These are phyloP conservation scores for Phoeniculus purpureus DNA, from an alignment of 2,797 vertebrate species.

Conservation along the genomic window DNA sequence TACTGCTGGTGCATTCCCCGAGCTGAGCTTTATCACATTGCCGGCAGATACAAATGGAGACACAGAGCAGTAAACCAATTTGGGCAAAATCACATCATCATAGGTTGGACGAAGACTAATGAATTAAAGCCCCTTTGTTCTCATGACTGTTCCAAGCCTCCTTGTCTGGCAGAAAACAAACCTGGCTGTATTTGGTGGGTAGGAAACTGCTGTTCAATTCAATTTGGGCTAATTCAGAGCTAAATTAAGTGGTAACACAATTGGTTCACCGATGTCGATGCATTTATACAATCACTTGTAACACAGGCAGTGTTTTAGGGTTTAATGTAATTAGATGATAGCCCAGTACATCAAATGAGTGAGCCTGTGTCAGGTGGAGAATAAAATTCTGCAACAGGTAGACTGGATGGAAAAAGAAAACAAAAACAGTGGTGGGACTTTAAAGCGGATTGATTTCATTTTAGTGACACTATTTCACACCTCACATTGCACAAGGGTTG, in stretches of 20 bases:
- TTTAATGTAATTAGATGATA: constrained; percentile 6
- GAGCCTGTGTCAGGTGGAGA: neutral
- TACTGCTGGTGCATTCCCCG: neutral
- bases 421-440: neutral
- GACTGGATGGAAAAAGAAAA: neutral
- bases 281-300: constrained; percentile 1
- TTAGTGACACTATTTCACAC: neutral
- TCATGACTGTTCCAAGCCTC: neutral
- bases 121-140: neutral
- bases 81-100: neutral
- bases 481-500: neutral
- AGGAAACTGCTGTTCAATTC: neutral
- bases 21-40: neutral
- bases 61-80: neutral
- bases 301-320: neutral
- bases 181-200: neutral
- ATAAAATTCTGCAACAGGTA: neutral
- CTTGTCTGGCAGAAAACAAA: neutral
- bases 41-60: neutral
- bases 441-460: neutral
- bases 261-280: neutral
- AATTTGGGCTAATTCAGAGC: constrained; percentile 14
- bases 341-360: neutral
- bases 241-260: constrained; percentile 39
- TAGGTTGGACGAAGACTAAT: neutral